Evolutionary conservation across 2,113 vertebrate genomes (phyloP).

Genomic region (Crotalus horridus): DNA sequence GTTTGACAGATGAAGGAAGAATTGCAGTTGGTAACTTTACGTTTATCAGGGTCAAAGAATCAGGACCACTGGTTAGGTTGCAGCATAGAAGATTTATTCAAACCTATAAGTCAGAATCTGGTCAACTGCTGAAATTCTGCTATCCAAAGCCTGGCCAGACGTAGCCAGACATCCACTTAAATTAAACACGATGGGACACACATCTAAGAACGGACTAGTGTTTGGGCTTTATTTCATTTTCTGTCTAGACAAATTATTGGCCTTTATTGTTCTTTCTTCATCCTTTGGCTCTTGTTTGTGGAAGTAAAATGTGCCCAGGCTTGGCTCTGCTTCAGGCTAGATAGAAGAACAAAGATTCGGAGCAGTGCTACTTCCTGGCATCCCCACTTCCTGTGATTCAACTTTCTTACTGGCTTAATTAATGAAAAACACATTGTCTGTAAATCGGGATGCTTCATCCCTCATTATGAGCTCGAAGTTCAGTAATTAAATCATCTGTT

Average conservation of each 20-base stretch:
- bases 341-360: conserved; percentile 5
- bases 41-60: too few species aligned
- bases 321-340: conserved; percentile 2
- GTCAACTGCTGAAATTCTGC: background rate
- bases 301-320: background rate
- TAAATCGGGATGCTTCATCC: conserved; percentile 46
- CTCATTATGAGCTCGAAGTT: conserved; percentile 28
- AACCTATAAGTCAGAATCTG: too few species aligned
- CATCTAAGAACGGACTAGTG: background rate
- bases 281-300: background rate
- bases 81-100: too few species aligned
- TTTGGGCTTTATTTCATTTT: conserved; percentile 3
- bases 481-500: conserved; percentile 62
- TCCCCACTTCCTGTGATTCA: background rate
- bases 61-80: too few species aligned
- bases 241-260: conserved; percentile 9
- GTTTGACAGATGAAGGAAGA: background rate
- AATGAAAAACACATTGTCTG: conserved; percentile 50
- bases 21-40: background rate
- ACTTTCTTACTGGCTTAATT: conserved; percentile 54
- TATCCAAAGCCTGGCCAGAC: background rate
- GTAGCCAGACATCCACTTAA: background rate
- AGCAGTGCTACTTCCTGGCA: background rate
- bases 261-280: background rate
- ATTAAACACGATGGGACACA: background rate